Percentiles rank a stretch among this genome's conserved stretches.
These are phyloP conservation scores for Malacoctenus gilli DNA, from an alignment of 2,797 vertebrate species.

Conservation along the genomic window DNA sequence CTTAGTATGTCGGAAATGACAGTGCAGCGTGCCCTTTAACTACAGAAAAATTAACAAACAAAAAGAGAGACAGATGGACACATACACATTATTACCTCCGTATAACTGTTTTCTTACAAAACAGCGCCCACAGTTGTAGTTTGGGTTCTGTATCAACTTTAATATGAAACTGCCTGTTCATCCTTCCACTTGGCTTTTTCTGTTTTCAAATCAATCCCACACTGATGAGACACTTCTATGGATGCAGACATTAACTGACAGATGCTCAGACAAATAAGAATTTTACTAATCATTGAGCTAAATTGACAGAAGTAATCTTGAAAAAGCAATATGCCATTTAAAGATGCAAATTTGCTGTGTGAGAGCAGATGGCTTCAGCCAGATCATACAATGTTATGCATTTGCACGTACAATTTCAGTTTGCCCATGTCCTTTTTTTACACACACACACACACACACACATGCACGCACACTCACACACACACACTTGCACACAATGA, in stretches of 20 bases:
- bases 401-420: too few species aligned
- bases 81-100: background rate
- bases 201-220: constrained; percentile 11
- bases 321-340: background rate
- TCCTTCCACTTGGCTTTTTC: constrained; percentile 7
- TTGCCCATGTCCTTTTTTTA: too few species aligned
- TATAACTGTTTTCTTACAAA: too few species aligned
- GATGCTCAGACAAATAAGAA: too few species aligned
- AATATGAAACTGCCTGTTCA: background rate
- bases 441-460: too few species aligned
- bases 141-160: background rate
- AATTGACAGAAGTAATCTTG: background rate
- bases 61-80: background rate
- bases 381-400: background rate
- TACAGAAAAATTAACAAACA: background rate
- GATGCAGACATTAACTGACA: too few species aligned
- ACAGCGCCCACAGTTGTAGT: too few species aligned
- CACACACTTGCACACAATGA: too few species aligned
- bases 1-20: background rate
- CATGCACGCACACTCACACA: too few species aligned
- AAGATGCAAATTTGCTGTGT: background rate
- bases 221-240: too few species aligned
- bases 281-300: background rate
- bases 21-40: background rate
- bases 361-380: background rate